A percentile compares a stretch with the other conserved stretches of the same genome.
phyloP scores from a whole-genome alignment of 2,888 invertebrate species.

The Glyphotaelius pellucidus region DNA sequence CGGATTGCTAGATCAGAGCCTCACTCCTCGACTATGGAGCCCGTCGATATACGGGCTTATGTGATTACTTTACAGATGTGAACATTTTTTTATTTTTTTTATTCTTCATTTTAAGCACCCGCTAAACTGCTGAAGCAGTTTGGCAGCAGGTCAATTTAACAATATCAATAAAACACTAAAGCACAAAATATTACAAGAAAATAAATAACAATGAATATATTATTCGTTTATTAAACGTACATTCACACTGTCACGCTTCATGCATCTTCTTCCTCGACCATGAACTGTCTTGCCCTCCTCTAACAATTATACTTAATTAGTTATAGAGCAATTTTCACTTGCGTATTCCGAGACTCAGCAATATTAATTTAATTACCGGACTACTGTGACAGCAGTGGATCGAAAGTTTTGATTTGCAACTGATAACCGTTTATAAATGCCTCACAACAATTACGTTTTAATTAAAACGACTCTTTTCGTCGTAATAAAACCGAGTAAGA shows the following conservation, averaged over 20 bases:
- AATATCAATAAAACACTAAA: too few species aligned
- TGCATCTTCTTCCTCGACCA: neutral
- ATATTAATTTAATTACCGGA: neutral
- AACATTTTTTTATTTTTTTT: neutral
- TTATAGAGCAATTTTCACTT: neutral
- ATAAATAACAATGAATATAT: too few species aligned
- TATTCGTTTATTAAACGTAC: conserved; percentile 7
- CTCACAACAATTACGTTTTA: neutral
- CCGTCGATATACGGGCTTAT: neutral
- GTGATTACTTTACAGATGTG: neutral
- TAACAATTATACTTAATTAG: conserved; percentile 18
- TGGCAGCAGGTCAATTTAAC: too few species aligned
- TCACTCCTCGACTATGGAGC: too few species aligned
- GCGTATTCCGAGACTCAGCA: neutral
- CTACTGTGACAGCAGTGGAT: neutral
- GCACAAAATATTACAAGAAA: too few species aligned
- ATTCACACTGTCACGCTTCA: neutral
- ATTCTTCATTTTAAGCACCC: too few species aligned
- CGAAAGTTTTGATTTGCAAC: neutral
- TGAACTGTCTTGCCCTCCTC: neutral
- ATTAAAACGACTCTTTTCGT: too few species aligned
- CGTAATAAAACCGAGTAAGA: neutral
- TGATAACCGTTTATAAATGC: neutral
- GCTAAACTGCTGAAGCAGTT: too few species aligned
- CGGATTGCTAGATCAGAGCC: too few species aligned